A percentile compares a stretch with the other conserved stretches of the same genome.
Evolutionary conservation across 2,113 vertebrate genomes (phyloP).

Genomic region (Alectura lathami): DNA sequence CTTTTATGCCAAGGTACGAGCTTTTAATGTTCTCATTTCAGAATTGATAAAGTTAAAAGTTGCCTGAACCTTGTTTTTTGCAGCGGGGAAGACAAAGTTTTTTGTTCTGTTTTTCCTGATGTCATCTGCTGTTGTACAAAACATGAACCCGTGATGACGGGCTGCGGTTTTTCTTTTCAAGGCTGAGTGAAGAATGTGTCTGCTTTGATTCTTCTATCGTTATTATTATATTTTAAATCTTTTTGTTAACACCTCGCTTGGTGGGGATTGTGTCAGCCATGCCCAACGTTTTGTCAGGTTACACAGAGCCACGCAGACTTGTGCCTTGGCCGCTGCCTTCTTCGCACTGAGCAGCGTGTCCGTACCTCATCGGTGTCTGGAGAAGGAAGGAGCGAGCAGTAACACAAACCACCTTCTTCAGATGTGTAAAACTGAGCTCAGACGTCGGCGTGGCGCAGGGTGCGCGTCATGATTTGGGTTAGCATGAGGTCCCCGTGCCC

Average conservation of each 20-base stretch:
- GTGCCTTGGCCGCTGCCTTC: background rate
- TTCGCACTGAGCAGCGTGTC: background rate
- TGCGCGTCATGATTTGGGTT: accelerated
- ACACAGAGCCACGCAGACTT: background rate
- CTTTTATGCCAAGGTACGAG: constrained; percentile 73
- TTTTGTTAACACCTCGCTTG: too few species aligned
- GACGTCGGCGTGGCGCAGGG: background rate
- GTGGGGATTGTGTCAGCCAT: background rate
- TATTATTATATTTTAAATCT: background rate
- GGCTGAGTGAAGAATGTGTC: background rate
- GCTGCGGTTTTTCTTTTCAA: background rate
- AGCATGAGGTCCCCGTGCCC: background rate
- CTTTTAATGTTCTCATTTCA: background rate
- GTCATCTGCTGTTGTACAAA: background rate
- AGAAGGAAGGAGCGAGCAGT: background rate
- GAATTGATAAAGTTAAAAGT: background rate
- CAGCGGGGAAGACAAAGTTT: background rate
- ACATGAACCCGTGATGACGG: background rate
- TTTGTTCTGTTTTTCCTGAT: background rate
- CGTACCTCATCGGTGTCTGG: background rate
- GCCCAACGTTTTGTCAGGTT: background rate
- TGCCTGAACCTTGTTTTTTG: background rate
- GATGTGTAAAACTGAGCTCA: accelerated
- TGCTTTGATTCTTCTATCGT: background rate
- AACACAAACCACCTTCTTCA: background rate